Conservation (phyloP, 2,113 vertebrate genomes). For the Suricata suricatta region DNA sequence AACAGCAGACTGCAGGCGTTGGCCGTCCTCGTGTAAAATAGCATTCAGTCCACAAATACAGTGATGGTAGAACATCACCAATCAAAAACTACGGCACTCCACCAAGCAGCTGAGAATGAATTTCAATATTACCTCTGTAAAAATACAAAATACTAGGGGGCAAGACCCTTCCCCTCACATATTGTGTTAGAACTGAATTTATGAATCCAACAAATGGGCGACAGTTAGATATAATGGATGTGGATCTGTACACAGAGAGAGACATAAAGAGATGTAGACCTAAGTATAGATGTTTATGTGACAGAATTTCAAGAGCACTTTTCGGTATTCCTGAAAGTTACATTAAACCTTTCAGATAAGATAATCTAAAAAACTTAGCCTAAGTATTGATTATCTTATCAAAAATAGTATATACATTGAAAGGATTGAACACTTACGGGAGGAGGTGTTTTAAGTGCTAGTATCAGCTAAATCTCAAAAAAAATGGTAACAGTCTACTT, state of each 20-base stretch:
- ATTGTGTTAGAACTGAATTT: not conserved
- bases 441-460: not conserved
- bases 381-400: not conserved
- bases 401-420: not conserved
- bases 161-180: not conserved
- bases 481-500: not conserved
- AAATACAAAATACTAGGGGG: not conserved
- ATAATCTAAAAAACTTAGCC: not conserved
- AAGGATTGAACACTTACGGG: not conserved
- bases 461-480: not conserved
- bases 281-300: not conserved
- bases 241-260: not conserved
- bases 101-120: not conserved
- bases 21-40: not conserved
- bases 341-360: not conserved
- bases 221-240: not conserved
- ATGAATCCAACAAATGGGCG: not conserved
- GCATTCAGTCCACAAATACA: not conserved
- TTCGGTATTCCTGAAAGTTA: not conserved
- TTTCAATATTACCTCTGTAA: not conserved
- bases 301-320: not conserved
- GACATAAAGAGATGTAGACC: not conserved
- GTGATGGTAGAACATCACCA: not conserved
- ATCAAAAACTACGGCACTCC: not conserved
- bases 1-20: not conserved